These are phyloP conservation scores for Hemistola chrysoprasaria DNA, from an alignment of 2,888 invertebrate species.

Conservation along the genomic window DNA sequence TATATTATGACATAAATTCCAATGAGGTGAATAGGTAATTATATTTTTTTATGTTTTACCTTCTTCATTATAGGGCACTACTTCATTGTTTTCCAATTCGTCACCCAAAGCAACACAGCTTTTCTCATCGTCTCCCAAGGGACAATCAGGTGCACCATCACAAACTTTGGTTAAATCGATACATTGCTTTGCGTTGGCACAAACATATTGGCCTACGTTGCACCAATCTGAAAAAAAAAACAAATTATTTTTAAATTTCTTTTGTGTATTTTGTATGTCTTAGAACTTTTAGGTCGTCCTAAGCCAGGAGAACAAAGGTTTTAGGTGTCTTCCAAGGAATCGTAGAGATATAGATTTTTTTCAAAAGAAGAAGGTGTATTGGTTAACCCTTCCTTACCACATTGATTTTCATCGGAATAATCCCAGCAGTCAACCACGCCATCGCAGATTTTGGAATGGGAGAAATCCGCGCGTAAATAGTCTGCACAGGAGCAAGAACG, in stretches of 20 bases:
- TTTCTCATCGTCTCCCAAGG: slow-evolving; percentile 88
- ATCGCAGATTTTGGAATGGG: slow-evolving; percentile 89
- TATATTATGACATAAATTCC: too few species aligned
- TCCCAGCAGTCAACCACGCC: slow-evolving; percentile 91
- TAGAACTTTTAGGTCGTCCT: too few species aligned
- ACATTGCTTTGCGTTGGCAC: slow-evolving; percentile 87
- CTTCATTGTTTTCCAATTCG: slow-evolving; percentile 78
- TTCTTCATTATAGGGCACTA: slow-evolving; percentile 84
- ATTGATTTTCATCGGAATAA: slow-evolving; percentile 88
- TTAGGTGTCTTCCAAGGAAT: too few species aligned
- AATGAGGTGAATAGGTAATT: too few species aligned
- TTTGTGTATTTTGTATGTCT: too few species aligned
- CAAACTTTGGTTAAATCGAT: slow-evolving; percentile 85
- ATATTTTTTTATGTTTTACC: slow-evolving; percentile 66
- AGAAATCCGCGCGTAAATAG: slow-evolving; percentile 85
- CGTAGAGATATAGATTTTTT: too few species aligned
- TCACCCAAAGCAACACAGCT: slow-evolving; percentile 86
- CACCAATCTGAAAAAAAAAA: slow-evolving; percentile 85
- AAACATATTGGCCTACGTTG: slow-evolving; percentile 86
- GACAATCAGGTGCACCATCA: slow-evolving; percentile 87
- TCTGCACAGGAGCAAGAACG: slow-evolving; percentile 89
- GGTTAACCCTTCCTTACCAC: too few species aligned
- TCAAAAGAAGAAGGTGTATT: too few species aligned
- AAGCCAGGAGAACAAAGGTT: not conserved
- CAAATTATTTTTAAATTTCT: too few species aligned